phyloP scores from a whole-genome alignment of 2,797 vertebrate genomes.

The Mormyrus proboscirostris region DNA sequence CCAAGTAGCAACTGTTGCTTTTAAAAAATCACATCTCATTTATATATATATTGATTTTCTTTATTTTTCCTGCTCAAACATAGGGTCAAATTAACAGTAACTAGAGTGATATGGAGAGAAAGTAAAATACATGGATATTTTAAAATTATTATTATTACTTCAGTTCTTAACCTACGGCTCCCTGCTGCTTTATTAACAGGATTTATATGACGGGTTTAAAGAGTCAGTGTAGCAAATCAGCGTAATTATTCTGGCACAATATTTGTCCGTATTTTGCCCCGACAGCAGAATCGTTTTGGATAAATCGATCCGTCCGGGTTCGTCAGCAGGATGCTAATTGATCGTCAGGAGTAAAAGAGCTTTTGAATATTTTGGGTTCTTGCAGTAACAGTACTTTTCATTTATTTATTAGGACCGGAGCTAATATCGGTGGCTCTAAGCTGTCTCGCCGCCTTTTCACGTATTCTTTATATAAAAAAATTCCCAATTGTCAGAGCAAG shows the following conservation, averaged over 20 bases:
- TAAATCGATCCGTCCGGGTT: background rate
- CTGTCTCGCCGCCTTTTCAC: background rate
- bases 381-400: background rate
- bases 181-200: background rate
- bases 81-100: background rate
- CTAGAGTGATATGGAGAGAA: background rate
- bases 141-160: background rate
- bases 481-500: background rate
- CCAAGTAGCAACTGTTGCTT: background rate
- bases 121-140: background rate
- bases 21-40: background rate
- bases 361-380: background rate
- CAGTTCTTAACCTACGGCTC: background rate
- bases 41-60: background rate
- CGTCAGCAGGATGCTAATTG: background rate
- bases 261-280: background rate
- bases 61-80: background rate
- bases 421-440: background rate
- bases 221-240: background rate
- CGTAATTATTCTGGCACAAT: background rate
- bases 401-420: background rate
- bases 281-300: slow-evolving; percentile 1
- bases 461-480: background rate
- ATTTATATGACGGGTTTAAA: background rate
- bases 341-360: background rate